Base-by-base conservation (phyloP, 2,888 invertebrate genomes). In the Macrosoma leucophasiata region DNA sequence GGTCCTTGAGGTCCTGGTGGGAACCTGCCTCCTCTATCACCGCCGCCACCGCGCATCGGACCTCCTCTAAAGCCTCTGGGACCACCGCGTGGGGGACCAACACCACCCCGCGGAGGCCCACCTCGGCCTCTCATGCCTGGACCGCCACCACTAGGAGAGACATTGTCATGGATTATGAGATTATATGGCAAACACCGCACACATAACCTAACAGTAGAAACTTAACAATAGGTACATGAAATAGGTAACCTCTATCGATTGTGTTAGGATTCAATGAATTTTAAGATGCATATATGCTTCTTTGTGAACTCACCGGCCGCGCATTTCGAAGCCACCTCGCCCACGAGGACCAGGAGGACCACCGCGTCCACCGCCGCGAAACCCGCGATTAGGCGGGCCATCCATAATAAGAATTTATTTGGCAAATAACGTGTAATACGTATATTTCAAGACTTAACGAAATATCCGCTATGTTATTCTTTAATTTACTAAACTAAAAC, bases 1-100 rank as follows among this genome's bases (percentile, higher is more conserved):
- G 84, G 84, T 0, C 82, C 84, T 41, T 79, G 82, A 0, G 82
- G 82, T 2, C 78, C 78, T 0, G 75, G 77, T 2, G 72, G 74
- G 41, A 82, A 82, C 23, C 71, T 61, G 6, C 82, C 68, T 0
- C 78, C 78, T n/a, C 82, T 71, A 21, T 77, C 61, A 3, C 74
- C 81, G 1, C 76, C 79, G n/a, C 76, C 77, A 12, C 79, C 79
- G 8, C 82, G 67, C 77, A 78, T 78, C 0, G 77, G 78, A 0
- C 72, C 78, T 3, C 79, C 82, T 8, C 81, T 70, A 35, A 77
- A 81, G 0, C 81, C 81, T 23, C 82, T 62, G 5, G 79, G 79
- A 0, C 75, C 78, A 2, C 79, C 79, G 23, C 79, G 73, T 36
- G 60, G 58, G 7, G 65, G 62, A 29, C 45, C 39, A 23, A 46